Evolutionary conservation across 2,113 vertebrate genomes (phyloP).

Genomic region (Narcine bancroftii): DNA sequence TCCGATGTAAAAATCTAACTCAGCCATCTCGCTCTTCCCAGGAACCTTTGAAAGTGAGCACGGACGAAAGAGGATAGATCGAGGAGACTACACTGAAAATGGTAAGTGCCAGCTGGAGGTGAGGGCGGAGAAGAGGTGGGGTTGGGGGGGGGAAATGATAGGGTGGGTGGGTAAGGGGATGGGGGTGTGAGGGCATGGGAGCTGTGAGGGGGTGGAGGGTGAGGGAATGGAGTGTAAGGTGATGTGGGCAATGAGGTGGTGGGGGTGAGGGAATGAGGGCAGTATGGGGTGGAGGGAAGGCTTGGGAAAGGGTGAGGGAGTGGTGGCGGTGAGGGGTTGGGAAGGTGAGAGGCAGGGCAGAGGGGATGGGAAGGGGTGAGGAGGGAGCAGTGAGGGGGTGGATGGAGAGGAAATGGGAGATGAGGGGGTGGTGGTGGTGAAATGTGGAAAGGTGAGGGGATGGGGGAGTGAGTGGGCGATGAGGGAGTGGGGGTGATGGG

Average conservation of each 20-base stretch:
- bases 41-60: slow-evolving; percentile 5
- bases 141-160: too few relatives aligned
- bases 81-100: background rate
- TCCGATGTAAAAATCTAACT: background rate
- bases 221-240: too few relatives aligned
- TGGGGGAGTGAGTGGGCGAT: too few relatives aligned
- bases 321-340: background rate
- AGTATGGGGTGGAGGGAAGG: background rate
- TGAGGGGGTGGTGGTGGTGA: too few relatives aligned
- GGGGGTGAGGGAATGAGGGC: too few relatives aligned
- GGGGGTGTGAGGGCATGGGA: background rate
- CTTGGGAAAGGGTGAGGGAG: background rate
- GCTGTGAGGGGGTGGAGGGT: background rate
- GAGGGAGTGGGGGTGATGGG: too few relatives aligned
- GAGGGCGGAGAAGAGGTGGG: too few relatives aligned
- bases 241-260: background rate
- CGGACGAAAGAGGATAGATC: background rate
- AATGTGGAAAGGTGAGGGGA: too few relatives aligned
- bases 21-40: background rate
- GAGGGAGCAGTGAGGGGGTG: too few relatives aligned
- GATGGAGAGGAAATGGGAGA: background rate
- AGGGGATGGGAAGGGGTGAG: too few relatives aligned
- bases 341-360: background rate
- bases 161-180: too few relatives aligned
- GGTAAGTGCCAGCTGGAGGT: background rate